Conservation (phyloP, 2,888 invertebrate species). For the Cerastis leucographa region DNA sequence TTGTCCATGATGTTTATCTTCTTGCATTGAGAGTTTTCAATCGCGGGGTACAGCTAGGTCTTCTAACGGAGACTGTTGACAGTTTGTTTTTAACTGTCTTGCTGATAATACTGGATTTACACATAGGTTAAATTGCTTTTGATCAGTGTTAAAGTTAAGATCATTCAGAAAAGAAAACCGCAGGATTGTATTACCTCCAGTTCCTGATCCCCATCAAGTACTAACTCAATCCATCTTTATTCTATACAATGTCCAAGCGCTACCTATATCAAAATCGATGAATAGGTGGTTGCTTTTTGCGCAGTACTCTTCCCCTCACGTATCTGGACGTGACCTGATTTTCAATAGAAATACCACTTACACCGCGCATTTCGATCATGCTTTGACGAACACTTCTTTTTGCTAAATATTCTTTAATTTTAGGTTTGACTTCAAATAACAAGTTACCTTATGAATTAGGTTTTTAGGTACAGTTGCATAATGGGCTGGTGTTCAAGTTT, state of each 20-base stretch:
- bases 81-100: neutral
- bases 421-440: neutral
- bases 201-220: constrained; percentile 16
- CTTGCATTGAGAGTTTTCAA: neutral
- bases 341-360: constrained; percentile 38
- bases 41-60: neutral
- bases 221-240: constrained; percentile 5
- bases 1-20: constrained; percentile 5
- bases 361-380: constrained; percentile 28
- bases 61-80: neutral
- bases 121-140: too few species aligned
- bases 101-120: neutral
- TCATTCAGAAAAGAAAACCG: constrained; percentile 20
- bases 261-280: constrained; percentile 36
- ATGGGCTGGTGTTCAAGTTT: neutral
- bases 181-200: constrained; percentile 21
- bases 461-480: neutral
- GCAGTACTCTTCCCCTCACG: constrained; percentile 38
- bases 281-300: constrained; percentile 55
- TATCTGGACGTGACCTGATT: constrained; percentile 55
- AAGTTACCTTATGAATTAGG: neutral
- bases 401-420: neutral
- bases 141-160: neutral
- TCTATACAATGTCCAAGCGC: constrained; percentile 24
- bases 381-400: constrained; percentile 23